phyloP scores from a whole-genome alignment of 2,113 vertebrate genomes.

The Pseudopodoces humilis region DNA sequence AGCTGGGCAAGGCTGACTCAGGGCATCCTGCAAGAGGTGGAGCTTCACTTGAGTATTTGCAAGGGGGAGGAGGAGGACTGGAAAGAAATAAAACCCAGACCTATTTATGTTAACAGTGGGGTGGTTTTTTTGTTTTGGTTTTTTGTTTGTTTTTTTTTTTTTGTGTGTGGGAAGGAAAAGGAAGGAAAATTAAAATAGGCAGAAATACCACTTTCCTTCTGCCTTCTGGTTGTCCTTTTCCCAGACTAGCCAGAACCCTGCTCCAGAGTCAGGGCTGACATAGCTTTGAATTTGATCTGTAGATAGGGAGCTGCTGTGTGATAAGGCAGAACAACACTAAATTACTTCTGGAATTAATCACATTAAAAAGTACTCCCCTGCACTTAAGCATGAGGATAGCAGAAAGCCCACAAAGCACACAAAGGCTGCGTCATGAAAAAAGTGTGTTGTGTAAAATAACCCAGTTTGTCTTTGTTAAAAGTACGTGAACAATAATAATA shows the following conservation, averaged over 20 bases:
- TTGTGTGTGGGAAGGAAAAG: neutral
- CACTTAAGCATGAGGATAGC: neutral
- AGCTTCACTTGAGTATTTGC: neutral
- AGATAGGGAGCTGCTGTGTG: neutral
- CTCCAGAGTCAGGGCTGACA: neutral
- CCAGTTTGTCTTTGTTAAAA: neutral
- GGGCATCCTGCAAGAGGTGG: neutral
- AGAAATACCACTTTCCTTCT: neutral
- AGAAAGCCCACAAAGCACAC: neutral
- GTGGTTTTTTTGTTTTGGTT: too few relatives aligned
- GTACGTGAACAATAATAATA: neutral
- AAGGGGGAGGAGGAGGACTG: neutral
- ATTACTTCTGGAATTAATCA: neutral
- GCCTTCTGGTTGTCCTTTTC: neutral
- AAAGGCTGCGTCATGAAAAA: neutral
- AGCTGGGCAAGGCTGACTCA: neutral
- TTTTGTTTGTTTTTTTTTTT: too few relatives aligned
- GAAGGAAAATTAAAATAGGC: neutral
- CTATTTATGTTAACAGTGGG: neutral
- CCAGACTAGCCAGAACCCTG: neutral
- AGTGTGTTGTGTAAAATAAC: neutral
- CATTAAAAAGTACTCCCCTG: neutral
- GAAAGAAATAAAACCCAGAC: neutral
- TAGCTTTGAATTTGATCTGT: neutral
- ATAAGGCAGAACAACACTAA: neutral